These are phyloP conservation scores for Typhlomys cinereus DNA, from an alignment of 2,113 vertebrate genomes.

Conservation along the genomic window DNA sequence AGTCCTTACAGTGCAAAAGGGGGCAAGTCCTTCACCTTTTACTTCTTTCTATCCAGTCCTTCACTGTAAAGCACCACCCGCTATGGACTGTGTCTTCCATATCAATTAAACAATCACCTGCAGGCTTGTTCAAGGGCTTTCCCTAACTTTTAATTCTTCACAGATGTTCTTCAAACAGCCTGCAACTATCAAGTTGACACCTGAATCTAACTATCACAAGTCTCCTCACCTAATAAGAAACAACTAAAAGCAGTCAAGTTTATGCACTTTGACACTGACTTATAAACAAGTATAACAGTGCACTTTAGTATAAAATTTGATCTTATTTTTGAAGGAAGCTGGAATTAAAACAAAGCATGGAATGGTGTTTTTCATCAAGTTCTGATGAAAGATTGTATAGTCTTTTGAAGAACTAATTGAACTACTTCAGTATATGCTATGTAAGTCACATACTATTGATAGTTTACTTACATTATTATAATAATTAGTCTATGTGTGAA, in stretches of 20 bases:
- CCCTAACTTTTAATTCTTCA: no score
- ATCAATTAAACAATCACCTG: no score
- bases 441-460: not conserved
- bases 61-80: no score
- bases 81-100: no score
- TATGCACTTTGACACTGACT: not conserved
- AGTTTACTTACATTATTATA: not conserved
- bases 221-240: constrained; percentile 46
- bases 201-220: no score
- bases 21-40: no score
- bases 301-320: constrained; percentile 20
- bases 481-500: not conserved
- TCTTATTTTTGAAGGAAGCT: constrained; percentile 6
- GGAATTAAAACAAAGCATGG: not conserved
- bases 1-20: no score
- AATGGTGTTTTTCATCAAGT: constrained; percentile 12
- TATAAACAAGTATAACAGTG: not conserved
- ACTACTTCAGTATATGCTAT: not conserved
- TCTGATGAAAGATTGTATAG: not conserved
- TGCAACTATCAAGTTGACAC: no score
- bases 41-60: no score
- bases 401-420: not conserved
- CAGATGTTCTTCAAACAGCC: no score
- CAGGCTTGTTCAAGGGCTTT: no score
- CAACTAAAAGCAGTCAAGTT: not conserved